These are phyloP conservation scores for Oncorhynchus clarkii DNA, from an alignment of 2,113 vertebrate species.

Conservation along the genomic window DNA sequence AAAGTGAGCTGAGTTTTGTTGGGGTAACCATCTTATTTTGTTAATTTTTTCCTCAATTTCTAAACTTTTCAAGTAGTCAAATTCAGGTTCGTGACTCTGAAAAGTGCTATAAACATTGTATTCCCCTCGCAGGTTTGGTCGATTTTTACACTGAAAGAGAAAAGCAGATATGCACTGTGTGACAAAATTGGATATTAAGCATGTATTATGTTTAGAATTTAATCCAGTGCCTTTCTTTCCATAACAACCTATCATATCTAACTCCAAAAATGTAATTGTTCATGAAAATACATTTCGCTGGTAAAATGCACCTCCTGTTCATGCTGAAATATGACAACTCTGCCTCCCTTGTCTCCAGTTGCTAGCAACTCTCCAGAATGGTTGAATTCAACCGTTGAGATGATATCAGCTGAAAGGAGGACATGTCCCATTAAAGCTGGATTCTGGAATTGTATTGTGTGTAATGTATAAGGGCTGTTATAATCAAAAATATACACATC, in stretches of 20 bases:
- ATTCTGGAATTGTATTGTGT: neutral
- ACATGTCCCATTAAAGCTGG: slow-evolving; percentile 20
- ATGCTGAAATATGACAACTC: slow-evolving; percentile 76
- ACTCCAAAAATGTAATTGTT: neutral
- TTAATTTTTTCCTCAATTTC: slow-evolving; percentile 89
- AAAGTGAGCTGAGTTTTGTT: slow-evolving; percentile 86
- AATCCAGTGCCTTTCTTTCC: neutral
- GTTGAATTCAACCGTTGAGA: slow-evolving; percentile 93
- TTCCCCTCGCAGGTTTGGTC: slow-evolving; percentile 79
- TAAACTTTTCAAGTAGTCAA: slow-evolving; percentile 88
- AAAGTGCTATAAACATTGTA: slow-evolving; percentile 77
- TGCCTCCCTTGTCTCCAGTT: slow-evolving; percentile 87
- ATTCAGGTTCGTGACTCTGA: slow-evolving; percentile 75
- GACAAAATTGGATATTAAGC: too few relatives aligned
- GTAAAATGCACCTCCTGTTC: slow-evolving; percentile 76
- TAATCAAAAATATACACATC: too few relatives aligned
- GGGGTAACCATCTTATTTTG: slow-evolving; percentile 86
- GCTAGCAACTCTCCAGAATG: slow-evolving; percentile 90
- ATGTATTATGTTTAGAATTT: neutral
- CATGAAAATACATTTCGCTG: neutral
- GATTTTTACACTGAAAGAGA: slow-evolving; percentile 79
- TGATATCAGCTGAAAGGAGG: slow-evolving; percentile 79
- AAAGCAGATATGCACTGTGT: neutral
- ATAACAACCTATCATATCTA: neutral
- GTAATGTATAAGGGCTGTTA: too few relatives aligned